These are phyloP conservation scores for Oreonectes daqikongensis DNA, from an alignment of 2,797 vertebrate species.

Conservation along the genomic window DNA sequence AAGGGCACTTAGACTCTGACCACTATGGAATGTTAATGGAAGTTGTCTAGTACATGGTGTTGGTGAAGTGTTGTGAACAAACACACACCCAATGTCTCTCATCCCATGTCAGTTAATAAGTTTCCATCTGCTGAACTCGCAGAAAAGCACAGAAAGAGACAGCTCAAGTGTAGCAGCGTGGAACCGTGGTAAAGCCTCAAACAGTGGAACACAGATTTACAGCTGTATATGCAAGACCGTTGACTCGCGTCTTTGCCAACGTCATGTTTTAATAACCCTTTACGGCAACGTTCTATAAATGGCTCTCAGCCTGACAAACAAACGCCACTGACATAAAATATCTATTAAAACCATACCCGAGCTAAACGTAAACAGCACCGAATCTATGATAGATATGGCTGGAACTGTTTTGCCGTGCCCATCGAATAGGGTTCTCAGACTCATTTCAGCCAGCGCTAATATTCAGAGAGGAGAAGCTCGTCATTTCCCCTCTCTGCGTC, in stretches of 20 bases:
- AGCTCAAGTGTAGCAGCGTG: slow-evolving; percentile 45
- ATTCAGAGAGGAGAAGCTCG: slow-evolving; percentile 52
- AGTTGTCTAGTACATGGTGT: slow-evolving; percentile 60
- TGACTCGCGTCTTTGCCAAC: slow-evolving; percentile 45
- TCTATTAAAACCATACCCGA: too few relatives aligned
- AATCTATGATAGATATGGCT: slow-evolving; percentile 48
- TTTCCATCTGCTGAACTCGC: slow-evolving; percentile 22
- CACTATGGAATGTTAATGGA: slow-evolving; percentile 56
- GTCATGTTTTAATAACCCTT: slow-evolving; percentile 49
- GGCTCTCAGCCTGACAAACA: slow-evolving; percentile 44
- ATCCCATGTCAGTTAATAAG: slow-evolving; percentile 50
- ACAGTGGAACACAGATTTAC: slow-evolving; percentile 41
- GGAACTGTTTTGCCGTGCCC: slow-evolving; percentile 36
- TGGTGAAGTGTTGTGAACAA: slow-evolving; percentile 45
- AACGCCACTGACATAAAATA: slow-evolving; percentile 30
- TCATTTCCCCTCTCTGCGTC: slow-evolving; percentile 66
- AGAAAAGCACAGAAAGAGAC: slow-evolving; percentile 39
- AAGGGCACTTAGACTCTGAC: slow-evolving; percentile 8
- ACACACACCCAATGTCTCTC: slow-evolving; percentile 44
- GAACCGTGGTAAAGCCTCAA: slow-evolving; percentile 33
- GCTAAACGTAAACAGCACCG: slow-evolving; percentile 15
- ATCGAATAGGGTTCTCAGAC: slow-evolving; percentile 42
- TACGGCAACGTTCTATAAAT: slow-evolving; percentile 49
- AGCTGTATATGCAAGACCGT: slow-evolving; percentile 33
- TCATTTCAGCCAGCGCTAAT: slow-evolving; percentile 45